Conservation (phyloP, 2,888 invertebrate species). For the Graphium colonna region DNA sequence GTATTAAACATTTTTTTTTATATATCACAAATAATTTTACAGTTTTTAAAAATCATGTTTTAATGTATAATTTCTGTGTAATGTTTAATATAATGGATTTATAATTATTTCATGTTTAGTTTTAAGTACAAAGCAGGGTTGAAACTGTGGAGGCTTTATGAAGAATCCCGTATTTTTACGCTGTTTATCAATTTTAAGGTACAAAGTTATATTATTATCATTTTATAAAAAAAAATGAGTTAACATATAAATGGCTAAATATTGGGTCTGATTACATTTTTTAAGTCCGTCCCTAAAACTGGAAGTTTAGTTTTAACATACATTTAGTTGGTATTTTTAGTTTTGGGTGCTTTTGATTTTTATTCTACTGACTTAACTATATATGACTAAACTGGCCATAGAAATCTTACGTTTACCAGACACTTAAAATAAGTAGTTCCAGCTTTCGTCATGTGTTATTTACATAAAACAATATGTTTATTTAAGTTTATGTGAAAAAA, state of each 20-base stretch:
- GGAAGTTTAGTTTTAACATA: slow-evolving; percentile 7
- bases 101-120: slow-evolving; percentile 7
- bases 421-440: background rate
- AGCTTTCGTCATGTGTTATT: background rate
- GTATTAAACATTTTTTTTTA: no score
- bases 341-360: slow-evolving; percentile 24
- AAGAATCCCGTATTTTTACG: slow-evolving; percentile 30
- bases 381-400: background rate
- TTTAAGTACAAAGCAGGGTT: slow-evolving; percentile 32
- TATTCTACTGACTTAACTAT: slow-evolving; percentile 3
- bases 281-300: slow-evolving; percentile 18
- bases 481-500: no score
- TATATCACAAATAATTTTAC: background rate
- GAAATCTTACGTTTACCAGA: background rate
- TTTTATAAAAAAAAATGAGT: slow-evolving; percentile 14
- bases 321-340: slow-evolving; percentile 12
- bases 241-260: slow-evolving; percentile 15
- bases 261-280: slow-evolving; percentile 19
- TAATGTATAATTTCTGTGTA: background rate
- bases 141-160: slow-evolving; percentile 31
- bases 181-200: slow-evolving; percentile 29
- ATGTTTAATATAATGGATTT: background rate
- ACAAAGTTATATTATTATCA: slow-evolving; percentile 28
- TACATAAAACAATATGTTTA: no score
- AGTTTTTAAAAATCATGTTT: background rate